These are phyloP conservation scores for Dreissena rostriformis DNA, from an alignment of 1,140 invertebrate species.

Conservation along the genomic window DNA sequence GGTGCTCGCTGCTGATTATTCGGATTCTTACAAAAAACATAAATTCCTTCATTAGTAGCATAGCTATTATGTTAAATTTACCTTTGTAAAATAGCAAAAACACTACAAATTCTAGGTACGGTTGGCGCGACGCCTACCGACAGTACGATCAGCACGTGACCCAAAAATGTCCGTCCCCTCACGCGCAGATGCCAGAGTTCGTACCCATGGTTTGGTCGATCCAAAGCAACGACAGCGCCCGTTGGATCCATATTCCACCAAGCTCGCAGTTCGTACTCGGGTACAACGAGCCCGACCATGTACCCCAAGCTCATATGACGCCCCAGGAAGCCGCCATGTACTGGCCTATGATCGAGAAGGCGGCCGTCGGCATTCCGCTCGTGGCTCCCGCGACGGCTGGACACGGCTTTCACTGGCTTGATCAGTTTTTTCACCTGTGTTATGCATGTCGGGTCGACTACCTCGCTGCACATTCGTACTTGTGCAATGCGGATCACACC, in stretches of 20 bases:
- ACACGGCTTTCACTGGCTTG: slow-evolving; percentile 47
- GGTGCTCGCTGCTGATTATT: too few species aligned
- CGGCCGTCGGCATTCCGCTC: slow-evolving; percentile 9
- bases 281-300: slow-evolving; percentile 24
- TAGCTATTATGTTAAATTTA: too few species aligned
- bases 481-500: slow-evolving; percentile 44
- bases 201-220: too few species aligned
- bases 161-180: too few species aligned
- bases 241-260: background rate
- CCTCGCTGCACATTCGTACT: slow-evolving; percentile 57
- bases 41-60: too few species aligned
- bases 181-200: too few species aligned
- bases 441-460: slow-evolving; percentile 52
- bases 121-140: background rate
- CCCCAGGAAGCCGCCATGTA: slow-evolving; percentile 6
- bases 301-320: slow-evolving; percentile 15
- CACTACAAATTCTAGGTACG: background rate
- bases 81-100: too few species aligned
- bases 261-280: slow-evolving; percentile 15
- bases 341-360: slow-evolving; percentile 26
- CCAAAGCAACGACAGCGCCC: too few species aligned
- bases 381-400: background rate
- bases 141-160: too few species aligned
- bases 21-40: too few species aligned
- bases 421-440: slow-evolving; percentile 60